Conservation (phyloP, 2,113 vertebrate species). For the Junco hyemalis region DNA sequence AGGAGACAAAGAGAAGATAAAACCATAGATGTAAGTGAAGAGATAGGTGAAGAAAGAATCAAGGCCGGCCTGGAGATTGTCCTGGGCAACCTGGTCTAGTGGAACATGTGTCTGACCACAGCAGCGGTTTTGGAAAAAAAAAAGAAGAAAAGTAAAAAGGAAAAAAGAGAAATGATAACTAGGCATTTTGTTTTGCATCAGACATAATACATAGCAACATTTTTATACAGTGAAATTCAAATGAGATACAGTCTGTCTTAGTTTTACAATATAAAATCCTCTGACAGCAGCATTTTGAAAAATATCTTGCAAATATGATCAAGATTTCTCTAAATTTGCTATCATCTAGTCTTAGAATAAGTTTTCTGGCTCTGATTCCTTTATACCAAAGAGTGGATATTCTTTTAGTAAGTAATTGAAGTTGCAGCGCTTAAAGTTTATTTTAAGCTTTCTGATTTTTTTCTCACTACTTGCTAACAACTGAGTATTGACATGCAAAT, state of each 20-base stretch:
- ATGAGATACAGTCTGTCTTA: not conserved
- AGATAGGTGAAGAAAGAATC: not conserved
- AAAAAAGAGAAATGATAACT: not conserved
- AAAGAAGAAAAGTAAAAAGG: not conserved
- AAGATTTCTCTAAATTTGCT: not conserved
- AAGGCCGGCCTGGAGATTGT: not conserved
- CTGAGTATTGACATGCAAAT: not conserved
- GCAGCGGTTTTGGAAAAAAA: not conserved
- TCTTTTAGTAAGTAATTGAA: not conserved
- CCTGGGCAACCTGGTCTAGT: not conserved
- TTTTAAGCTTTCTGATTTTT: not conserved
- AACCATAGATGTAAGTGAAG: fast-evolving
- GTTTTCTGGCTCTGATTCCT: not conserved
- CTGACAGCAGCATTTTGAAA: not conserved
- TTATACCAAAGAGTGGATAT: not conserved
- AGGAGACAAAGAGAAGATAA: not conserved
- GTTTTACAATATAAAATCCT: not conserved
- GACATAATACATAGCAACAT: fast-evolving
- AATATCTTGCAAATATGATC: not conserved
- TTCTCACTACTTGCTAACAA: not conserved
- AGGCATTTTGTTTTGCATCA: not conserved
- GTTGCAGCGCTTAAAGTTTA: not conserved
- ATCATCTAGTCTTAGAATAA: not conserved
- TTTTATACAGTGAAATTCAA: not conserved
- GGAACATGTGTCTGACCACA: not conserved